phyloP scores from a whole-genome alignment of 2,888 invertebrate genomes.

The Resseliella maxima region DNA sequence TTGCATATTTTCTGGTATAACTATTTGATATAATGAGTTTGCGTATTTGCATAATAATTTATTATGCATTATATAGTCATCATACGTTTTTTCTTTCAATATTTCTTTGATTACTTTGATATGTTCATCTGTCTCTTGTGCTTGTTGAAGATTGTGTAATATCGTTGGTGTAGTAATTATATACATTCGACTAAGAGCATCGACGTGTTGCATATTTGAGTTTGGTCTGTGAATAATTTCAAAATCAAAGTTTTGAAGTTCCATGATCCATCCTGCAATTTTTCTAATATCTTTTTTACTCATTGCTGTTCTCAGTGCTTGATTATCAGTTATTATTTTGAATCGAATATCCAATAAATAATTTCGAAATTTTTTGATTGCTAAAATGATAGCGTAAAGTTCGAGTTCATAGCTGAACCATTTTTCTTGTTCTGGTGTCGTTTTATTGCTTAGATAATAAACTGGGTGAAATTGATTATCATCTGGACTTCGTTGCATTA shows the following conservation, averaged over 20 bases:
- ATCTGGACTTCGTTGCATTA: background rate
- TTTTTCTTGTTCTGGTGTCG: background rate
- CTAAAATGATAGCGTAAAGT: background rate
- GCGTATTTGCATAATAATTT: too few species aligned
- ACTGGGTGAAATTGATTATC: background rate
- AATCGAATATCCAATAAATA: slow-evolving; percentile 4
- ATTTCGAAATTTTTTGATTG: slow-evolving; percentile 1
- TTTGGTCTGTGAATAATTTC: background rate
- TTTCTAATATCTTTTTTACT: background rate
- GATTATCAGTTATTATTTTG: too few species aligned
- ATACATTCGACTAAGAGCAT: too few species aligned
- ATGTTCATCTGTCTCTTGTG: too few species aligned
- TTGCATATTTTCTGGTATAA: too few species aligned
- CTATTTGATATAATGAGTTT: too few species aligned
- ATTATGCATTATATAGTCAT: too few species aligned
- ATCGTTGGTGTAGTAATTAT: too few species aligned
- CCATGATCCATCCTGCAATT: background rate
- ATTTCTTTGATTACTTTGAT: too few species aligned
- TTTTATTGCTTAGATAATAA: background rate
- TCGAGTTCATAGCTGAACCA: background rate
- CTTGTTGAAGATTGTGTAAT: too few species aligned
- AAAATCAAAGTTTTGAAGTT: background rate
- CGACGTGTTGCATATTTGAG: slow-evolving; percentile 61
- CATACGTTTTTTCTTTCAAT: too few species aligned
- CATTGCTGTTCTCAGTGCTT: background rate